These are phyloP conservation scores for Cerastoderma edule DNA, from an alignment of 2,888 invertebrate species.

Conservation along the genomic window DNA sequence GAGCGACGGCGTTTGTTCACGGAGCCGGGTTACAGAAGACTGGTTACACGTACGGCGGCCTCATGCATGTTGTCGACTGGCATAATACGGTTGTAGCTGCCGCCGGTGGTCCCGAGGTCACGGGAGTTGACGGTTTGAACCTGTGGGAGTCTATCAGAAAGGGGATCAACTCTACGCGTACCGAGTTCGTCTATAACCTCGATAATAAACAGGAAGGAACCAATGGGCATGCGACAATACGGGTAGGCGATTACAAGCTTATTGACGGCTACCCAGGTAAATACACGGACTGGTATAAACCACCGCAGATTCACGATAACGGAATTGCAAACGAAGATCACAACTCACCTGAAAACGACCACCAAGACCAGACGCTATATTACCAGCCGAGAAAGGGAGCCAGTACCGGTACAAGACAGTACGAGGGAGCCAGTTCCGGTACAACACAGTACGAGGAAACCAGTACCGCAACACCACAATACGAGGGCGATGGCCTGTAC, in stretches of 20 bases:
- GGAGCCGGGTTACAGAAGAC: conserved; percentile 71
- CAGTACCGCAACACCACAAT: too few relatives aligned
- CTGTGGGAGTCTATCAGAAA: conserved; percentile 59
- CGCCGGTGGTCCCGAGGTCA: conserved; percentile 73
- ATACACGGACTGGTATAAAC: conserved; percentile 76
- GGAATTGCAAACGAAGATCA: too few relatives aligned
- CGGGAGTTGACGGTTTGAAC: conserved; percentile 63
- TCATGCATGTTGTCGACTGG: conserved; percentile 85
- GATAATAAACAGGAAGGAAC: conserved; percentile 41
- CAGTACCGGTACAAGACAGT: too few relatives aligned
- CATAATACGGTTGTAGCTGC: conserved; percentile 83
- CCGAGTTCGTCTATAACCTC: conserved; percentile 68
- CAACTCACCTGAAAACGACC: too few relatives aligned
- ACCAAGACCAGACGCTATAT: too few relatives aligned
- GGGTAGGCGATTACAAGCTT: conserved; percentile 83
- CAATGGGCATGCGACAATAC: conserved; percentile 40
- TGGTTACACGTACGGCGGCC: conserved; percentile 73
- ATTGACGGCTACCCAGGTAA: conserved; percentile 81
- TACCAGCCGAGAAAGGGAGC: too few relatives aligned
- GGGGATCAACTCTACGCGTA: conserved; percentile 43
- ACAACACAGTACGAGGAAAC: too few relatives aligned
- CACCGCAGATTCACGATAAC: too few relatives aligned
- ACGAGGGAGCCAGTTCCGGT: too few relatives aligned
- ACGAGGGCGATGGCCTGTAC: conserved; percentile 28
- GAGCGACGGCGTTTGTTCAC: conserved; percentile 83